These are phyloP conservation scores for Parauchenoglanis ngamensis DNA, from an alignment of 2,797 vertebrate species.

Conservation along the genomic window DNA sequence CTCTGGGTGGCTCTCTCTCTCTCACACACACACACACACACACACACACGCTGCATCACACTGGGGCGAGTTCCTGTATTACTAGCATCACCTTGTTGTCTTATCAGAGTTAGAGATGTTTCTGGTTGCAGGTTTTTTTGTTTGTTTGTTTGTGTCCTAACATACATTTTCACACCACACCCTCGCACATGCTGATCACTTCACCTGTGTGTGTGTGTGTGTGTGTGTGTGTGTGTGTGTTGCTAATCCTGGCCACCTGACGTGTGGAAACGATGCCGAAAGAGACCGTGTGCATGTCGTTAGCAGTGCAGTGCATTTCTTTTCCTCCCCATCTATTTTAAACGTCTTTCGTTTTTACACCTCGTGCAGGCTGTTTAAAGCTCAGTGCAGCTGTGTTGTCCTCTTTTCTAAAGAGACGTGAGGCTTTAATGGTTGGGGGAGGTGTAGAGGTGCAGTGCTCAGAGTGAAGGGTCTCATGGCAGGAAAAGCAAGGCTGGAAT, in stretches of 20 bases:
- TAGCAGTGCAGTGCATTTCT: background rate
- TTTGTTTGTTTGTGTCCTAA: no score
- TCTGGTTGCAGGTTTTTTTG: background rate
- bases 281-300: background rate
- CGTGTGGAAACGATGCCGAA: background rate
- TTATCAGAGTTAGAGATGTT: no score
- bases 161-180: background rate
- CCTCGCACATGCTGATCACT: background rate
- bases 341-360: background rate
- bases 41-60: no score
- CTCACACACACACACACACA: no score
- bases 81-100: no score
- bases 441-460: slow-evolving; percentile 44
- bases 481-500: slow-evolving; percentile 40
- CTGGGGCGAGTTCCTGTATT: no score
- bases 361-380: background rate
- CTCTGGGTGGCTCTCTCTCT: no score
- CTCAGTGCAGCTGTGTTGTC: slow-evolving; percentile 23
- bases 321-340: background rate
- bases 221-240: no score
- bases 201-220: no score
- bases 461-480: slow-evolving; percentile 66
- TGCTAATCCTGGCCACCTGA: slow-evolving; percentile 1
- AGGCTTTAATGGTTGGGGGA: slow-evolving; percentile 20
- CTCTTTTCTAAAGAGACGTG: background rate